Evolutionary conservation across 2,113 vertebrate species (phyloP).

Genomic region (Lampris megalopsis): DNA sequence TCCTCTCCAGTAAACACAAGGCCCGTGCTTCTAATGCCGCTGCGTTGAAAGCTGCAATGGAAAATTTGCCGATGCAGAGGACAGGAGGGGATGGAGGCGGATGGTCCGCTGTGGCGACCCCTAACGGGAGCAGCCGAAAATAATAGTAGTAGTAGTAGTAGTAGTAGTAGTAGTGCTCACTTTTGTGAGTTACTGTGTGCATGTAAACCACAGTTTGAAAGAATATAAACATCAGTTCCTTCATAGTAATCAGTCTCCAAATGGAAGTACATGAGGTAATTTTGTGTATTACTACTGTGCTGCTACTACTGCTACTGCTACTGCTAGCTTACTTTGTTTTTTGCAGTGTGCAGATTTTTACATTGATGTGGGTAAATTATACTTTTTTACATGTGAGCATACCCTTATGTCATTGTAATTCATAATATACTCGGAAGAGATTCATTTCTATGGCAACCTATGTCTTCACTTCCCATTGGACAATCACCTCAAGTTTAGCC

Average conservation of each 20-base stretch:
- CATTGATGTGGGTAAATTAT: neutral
- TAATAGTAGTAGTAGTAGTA: too few relatives aligned
- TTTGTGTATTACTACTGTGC: neutral
- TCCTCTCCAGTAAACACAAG: too few relatives aligned
- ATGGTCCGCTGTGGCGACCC: too few relatives aligned
- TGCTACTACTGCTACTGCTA: neutral
- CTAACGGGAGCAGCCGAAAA: too few relatives aligned
- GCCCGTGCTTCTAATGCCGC: too few relatives aligned
- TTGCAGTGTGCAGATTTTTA: neutral
- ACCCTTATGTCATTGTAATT: constrained; percentile 44
- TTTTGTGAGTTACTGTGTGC: neutral
- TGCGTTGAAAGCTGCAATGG: too few relatives aligned
- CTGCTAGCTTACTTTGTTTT: neutral
- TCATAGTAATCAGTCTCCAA: neutral
- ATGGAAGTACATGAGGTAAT: too few relatives aligned
- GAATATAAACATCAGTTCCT: neutral
- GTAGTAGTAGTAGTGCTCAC: neutral
- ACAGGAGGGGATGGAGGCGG: too few relatives aligned
- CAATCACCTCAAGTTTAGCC: constrained; percentile 86
- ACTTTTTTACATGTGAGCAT: neutral
- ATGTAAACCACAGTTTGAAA: neutral
- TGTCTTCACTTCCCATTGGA: constrained; percentile 78
- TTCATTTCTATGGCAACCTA: constrained; percentile 70
- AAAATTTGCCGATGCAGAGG: too few relatives aligned
- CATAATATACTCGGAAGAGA: constrained; percentile 39